phyloP scores from a whole-genome alignment of 2,888 invertebrate genomes.

The Xestobium rufovillosum region DNA sequence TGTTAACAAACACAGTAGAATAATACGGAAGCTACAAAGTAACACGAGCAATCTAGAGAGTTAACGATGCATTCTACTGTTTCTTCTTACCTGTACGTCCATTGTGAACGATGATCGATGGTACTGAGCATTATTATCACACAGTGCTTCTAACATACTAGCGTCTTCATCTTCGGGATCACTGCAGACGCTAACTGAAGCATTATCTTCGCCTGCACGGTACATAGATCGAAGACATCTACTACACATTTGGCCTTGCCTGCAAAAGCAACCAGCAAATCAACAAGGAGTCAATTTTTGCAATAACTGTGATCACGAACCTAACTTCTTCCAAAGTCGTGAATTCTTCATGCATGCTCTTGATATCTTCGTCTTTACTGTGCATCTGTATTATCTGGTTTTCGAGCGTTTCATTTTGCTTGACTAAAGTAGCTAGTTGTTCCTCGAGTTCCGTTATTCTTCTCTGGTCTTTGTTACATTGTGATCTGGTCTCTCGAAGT shows the following conservation, averaged over 20 bases:
- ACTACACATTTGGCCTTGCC: conserved; percentile 76
- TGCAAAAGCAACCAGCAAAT: conserved; percentile 36
- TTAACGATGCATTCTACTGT: no score
- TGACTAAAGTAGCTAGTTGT: conserved; percentile 61
- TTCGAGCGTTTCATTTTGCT: conserved; percentile 64
- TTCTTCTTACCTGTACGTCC: conserved; percentile 40
- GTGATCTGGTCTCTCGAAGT: conserved; percentile 60
- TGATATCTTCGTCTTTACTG: conserved; percentile 65
- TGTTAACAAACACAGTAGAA: no score
- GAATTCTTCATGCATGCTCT: conserved; percentile 76
- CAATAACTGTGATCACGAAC: conserved; percentile 44
- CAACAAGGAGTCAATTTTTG: background rate
- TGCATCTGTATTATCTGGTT: conserved; percentile 60
- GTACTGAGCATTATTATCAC: conserved; percentile 28
- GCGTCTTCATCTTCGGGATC: conserved; percentile 66
- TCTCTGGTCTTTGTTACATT: conserved; percentile 63
- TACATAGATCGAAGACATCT: conserved; percentile 67
- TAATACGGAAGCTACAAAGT: no score
- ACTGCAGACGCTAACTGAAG: conserved; percentile 50
- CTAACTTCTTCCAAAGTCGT: conserved; percentile 78
- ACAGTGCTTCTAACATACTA: conserved; percentile 50
- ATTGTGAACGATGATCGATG: conserved; percentile 37
- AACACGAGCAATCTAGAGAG: no score
- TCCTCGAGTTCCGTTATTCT: conserved; percentile 69
- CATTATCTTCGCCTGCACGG: conserved; percentile 48